Conservation (phyloP, 2,113 vertebrate species). For the Syrmaticus mikado region DNA sequence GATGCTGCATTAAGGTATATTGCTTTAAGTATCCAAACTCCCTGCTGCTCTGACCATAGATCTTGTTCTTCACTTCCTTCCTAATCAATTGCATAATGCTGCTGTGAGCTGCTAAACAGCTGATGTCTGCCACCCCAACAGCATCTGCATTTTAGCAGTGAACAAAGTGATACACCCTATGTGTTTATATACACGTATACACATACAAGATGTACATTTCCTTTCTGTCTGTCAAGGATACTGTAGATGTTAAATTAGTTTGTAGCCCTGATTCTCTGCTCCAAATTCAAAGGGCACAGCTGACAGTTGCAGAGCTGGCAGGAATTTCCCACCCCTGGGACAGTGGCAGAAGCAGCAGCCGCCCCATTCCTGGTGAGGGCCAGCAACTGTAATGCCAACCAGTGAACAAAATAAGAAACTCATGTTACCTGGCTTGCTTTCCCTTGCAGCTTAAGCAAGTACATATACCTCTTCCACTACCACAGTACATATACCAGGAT, state of each 20-base stretch:
- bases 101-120: background rate
- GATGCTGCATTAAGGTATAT: background rate
- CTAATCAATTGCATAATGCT: background rate
- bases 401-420: background rate
- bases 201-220: background rate
- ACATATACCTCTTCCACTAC: background rate
- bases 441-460: background rate
- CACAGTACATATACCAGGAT: fast-evolving
- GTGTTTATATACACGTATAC: background rate
- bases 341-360: fast-evolving
- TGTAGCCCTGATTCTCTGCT: background rate
- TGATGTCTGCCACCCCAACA: background rate
- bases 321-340: fast-evolving
- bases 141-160: background rate
- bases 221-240: background rate
- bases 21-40: background rate
- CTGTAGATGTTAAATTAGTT: background rate
- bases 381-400: background rate
- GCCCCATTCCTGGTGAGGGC: background rate
- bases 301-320: background rate
- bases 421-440: background rate
- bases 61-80: background rate
- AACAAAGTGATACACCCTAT: background rate
- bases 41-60: background rate
- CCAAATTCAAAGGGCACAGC: background rate